phyloP scores from a whole-genome alignment of 2,113 vertebrate species.

The Chaetorhynchus papuensis region DNA sequence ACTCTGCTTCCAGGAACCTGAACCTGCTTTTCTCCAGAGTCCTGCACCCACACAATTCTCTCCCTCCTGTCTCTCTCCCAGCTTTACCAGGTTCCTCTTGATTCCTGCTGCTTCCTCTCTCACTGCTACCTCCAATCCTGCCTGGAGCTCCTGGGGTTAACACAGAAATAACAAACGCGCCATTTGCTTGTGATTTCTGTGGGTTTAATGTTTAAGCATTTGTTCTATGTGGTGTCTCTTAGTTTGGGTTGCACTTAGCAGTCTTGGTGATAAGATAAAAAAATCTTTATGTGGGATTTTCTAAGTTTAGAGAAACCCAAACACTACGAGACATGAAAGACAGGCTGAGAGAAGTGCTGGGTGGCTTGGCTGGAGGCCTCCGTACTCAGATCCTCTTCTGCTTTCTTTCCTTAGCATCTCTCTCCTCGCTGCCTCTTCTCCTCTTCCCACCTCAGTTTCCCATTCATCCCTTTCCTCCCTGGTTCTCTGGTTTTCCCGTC shows the following conservation, averaged over 20 bases:
- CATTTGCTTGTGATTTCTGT: slow-evolving; percentile 18
- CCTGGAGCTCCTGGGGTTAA: neutral
- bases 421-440: neutral
- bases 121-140: neutral
- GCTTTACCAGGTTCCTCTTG: neutral
- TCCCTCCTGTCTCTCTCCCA: neutral
- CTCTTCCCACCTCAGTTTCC: neutral
- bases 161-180: neutral
- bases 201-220: slow-evolving; percentile 14
- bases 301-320: slow-evolving; percentile 11
- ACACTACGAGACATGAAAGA: neutral
- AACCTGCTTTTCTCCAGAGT: neutral
- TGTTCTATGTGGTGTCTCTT: neutral
- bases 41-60: neutral
- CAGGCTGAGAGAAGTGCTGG: neutral
- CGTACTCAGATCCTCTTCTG: neutral
- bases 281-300: neutral
- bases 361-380: neutral
- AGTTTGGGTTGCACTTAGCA: neutral
- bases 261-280: neutral
- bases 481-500: neutral
- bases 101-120: neutral
- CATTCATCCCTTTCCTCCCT: neutral
- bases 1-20: neutral
- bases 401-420: neutral